Conservation (phyloP, 37 sponge, comb jelly and placozoan species). For the Mnemiopsis leidyi region DNA sequence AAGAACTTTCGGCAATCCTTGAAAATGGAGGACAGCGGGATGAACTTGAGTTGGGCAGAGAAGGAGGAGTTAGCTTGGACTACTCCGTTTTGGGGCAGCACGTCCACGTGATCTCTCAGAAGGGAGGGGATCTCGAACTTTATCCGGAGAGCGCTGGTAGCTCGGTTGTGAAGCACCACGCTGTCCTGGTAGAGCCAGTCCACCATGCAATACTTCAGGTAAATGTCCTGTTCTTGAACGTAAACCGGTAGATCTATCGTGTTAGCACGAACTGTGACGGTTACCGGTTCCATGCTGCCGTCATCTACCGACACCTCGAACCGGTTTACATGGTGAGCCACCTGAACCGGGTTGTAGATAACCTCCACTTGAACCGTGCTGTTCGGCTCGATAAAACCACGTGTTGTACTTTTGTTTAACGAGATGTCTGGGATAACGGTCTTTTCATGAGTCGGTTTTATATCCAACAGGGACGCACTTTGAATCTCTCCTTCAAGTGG, state of each 20-base stretch:
- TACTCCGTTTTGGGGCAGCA: conserved; percentile 76
- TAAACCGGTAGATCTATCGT: conserved; percentile 76
- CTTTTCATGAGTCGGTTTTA: background rate
- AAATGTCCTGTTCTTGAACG: conserved; percentile 72
- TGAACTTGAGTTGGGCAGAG: conserved; percentile 83
- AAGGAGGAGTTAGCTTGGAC: conserved; percentile 74
- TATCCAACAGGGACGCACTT: background rate
- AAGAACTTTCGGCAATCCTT: conserved; percentile 38
- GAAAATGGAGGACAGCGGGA: conserved; percentile 65
- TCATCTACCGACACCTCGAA: conserved; percentile 55
- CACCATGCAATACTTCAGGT: conserved; percentile 77
- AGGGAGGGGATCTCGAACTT: conserved; percentile 73
- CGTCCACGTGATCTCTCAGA: conserved; percentile 70
- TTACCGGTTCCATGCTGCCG: conserved; percentile 64
- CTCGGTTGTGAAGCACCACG: conserved; percentile 78
- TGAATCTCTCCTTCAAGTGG: too few species aligned
- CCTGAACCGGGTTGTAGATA: conserved; percentile 61
- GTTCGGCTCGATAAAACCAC: conserved; percentile 66
- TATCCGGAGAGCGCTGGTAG: conserved; percentile 69
- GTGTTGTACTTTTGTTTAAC: background rate
- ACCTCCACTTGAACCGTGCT: conserved; percentile 66
- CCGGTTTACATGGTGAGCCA: background rate
- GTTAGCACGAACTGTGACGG: conserved; percentile 67
- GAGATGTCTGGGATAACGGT: background rate
- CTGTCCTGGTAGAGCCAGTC: conserved; percentile 85